phyloP scores from a whole-genome alignment of 2,113 vertebrate species.

The Cyprinodon tularosa region DNA sequence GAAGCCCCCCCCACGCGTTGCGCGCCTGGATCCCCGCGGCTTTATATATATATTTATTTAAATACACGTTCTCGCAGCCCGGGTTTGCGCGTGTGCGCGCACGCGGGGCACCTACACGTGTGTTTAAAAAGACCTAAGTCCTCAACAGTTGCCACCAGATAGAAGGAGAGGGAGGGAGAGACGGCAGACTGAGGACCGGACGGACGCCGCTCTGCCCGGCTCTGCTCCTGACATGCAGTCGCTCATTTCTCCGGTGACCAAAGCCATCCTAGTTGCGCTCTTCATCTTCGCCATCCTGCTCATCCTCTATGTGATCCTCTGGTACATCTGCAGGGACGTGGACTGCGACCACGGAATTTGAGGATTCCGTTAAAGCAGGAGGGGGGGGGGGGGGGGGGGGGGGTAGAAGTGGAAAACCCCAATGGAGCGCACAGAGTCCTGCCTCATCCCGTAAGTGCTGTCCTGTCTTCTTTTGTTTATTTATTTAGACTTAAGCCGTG shows the following conservation, averaged over 20 bases:
- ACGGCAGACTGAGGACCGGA: constrained; percentile 68
- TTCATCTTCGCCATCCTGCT: constrained; percentile 98
- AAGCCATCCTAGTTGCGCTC: constrained; percentile 93
- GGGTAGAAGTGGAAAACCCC: constrained; percentile 33
- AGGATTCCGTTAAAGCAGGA: constrained; percentile 67
- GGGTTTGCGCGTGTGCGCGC: constrained; percentile 52
- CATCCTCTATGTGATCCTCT: constrained; percentile 97
- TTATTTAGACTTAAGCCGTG: neutral
- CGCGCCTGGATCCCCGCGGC: constrained; percentile 50
- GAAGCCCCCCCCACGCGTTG: constrained; percentile 67
- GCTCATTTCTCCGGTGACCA: constrained; percentile 94
- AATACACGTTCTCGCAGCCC: constrained; percentile 14
- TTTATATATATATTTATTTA: neutral
- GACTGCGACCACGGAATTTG: constrained; percentile 97
- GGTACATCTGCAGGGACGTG: constrained; percentile 98
- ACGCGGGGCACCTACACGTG: constrained; percentile 68
- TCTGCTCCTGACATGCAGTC: constrained; percentile 92
- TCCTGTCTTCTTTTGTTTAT: neutral
- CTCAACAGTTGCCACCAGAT: constrained; percentile 75
- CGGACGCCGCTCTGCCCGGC: constrained; percentile 73
- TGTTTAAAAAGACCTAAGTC: constrained; percentile 56
- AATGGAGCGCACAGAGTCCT: constrained; percentile 57
- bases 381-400: constrained; percentile 36
- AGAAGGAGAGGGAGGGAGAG: constrained; percentile 53
- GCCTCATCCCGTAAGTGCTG: constrained; percentile 78